Base-by-base conservation (phyloP, 2,113 vertebrate species). In the Microcebus griseorufus region DNA sequence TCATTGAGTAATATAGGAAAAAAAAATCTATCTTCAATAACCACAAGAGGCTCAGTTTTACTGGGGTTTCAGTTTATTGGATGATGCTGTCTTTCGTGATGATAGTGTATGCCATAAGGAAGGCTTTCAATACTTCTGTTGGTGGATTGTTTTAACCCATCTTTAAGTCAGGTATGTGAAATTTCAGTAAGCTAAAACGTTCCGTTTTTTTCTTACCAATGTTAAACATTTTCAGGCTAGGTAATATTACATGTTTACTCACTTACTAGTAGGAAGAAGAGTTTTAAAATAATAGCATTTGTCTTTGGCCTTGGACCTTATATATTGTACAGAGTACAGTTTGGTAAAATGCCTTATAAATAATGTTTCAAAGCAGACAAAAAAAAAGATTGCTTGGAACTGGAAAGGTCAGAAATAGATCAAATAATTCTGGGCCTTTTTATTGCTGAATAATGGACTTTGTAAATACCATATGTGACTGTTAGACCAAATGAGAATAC, bases 371-470 rank as follows among this genome's bases (percentile, higher is more conserved):
- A 98, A 98, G 79, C 98, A 78, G 93, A 72, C 95, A 93, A 82
- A 98, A 39, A 45, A 83, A 96, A 98, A 96, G 96, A 98, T 96
- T 93, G 94, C 95, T 98, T 97, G 94, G 93, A 98, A 96, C 94
- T 70, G 93, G 93, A 97, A 98, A 98, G 91, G 91, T 98, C 97
- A 98, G 96, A 96, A 96, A 93, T 96, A 98, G 88, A 98, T 97
- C 95, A 97, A 98, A 98, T 97, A 96, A 97, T 98, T 98, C 3
- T 70, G 65, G 29, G 6, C 62, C n/a, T 93, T 98, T 98, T 98
- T 98, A 98, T 98, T 98, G 97, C 95, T 98, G 95, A 98, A 98
- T 98, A 98, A 98, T 98, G 96, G 95, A 98, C 96, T 98, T 98
- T 94, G 92, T 98, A 98, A 98, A 98, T 98, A 97, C 69, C 72